phyloP scores from a whole-genome alignment of 2,888 invertebrate species.

The Eurytoma californica region DNA sequence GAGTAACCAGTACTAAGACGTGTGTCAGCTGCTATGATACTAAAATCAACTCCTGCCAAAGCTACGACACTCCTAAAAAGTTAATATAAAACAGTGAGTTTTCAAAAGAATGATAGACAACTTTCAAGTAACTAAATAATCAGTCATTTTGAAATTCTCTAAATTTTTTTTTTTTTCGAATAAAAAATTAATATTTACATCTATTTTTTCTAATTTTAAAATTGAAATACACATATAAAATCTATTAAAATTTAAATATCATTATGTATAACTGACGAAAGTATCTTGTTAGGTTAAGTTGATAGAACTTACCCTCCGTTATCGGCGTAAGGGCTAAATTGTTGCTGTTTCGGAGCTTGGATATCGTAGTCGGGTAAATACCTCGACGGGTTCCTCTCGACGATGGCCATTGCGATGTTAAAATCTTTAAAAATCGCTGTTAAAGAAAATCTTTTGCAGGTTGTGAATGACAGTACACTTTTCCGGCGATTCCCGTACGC shows the following conservation, averaged over 20 bases:
- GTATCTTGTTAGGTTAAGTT: conserved; percentile 58
- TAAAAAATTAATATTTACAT: too few relatives aligned
- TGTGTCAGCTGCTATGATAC: conserved; percentile 96
- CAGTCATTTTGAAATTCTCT: too few relatives aligned
- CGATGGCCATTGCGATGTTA: conserved; percentile 63
- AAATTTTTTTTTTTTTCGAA: too few relatives aligned
- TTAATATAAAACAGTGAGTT: too few relatives aligned
- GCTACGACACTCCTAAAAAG: conserved; percentile 91
- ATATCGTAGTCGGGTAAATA: conserved; percentile 75
- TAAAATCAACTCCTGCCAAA: conserved; percentile 96
- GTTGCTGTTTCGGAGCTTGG: conserved; percentile 76
- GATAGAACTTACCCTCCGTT: conserved; percentile 83
- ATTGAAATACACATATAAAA: too few relatives aligned
- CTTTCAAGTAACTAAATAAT: too few relatives aligned
- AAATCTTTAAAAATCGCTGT: conserved; percentile 12
- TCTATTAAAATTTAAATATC: too few relatives aligned
- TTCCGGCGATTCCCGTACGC: conserved; percentile 32
- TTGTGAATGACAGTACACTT: conserved; percentile 53
- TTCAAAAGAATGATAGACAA: too few relatives aligned
- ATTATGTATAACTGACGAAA: conserved; percentile 9
- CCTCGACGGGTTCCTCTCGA: conserved; percentile 72
- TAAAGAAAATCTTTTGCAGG: conserved; percentile 19
- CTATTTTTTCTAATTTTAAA: too few relatives aligned
- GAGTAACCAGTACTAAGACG: conserved; percentile 93
- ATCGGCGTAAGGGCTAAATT: conserved; percentile 83